Base-by-base conservation (phyloP, 2,797 vertebrate species). In the Gymnodraco acuticeps region DNA sequence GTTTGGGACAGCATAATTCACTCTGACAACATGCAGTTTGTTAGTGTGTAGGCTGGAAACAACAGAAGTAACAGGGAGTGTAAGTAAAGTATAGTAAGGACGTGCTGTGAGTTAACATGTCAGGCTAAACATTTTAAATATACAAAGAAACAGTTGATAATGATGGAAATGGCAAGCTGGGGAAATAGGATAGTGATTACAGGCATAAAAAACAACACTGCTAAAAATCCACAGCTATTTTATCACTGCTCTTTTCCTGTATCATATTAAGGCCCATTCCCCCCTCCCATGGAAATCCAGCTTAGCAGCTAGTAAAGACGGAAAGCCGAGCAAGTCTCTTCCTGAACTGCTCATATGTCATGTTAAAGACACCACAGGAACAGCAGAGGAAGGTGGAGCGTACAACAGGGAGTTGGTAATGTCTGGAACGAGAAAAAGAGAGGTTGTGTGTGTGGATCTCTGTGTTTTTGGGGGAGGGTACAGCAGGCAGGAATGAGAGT, bases 321-420 rank as follows among this genome's bases (percentile, higher is more conserved):
- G 66, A 89, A 85, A 87, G 81, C 88, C 69, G 69, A 78, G 64
- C 60, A 19, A 75, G 75, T 77, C 64, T 75, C 83, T 84, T 82
- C 78, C 82, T 84, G 76, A 79, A 64, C 78, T 75, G 58, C 89
- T 78, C 75, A n/a, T 79, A 76, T 87, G 84, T 87, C 86, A 83
- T 33, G 69, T 78, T 87, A 82, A 83, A 88, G 84, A 88, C 81
- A 67, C 68, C 51, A 78, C 77, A 82, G 81, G 76, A 87, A 82
- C 67, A 70, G 68, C 73, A 71, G 17, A 68, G 75, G 87, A 83
- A 80, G 84, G 86, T 31, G 69, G 83, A 41, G 83, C 31, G 0
- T 83, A 42, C 81, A 78, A 69, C 64, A 64, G 80, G 60, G 81
- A 82, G 71, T 86, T 83, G 56, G 78, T 80, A 59, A 87, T 76